Evolutionary conservation across 1,140 invertebrate genomes (phyloP).

Genomic region (Riptortus pedestris): DNA sequence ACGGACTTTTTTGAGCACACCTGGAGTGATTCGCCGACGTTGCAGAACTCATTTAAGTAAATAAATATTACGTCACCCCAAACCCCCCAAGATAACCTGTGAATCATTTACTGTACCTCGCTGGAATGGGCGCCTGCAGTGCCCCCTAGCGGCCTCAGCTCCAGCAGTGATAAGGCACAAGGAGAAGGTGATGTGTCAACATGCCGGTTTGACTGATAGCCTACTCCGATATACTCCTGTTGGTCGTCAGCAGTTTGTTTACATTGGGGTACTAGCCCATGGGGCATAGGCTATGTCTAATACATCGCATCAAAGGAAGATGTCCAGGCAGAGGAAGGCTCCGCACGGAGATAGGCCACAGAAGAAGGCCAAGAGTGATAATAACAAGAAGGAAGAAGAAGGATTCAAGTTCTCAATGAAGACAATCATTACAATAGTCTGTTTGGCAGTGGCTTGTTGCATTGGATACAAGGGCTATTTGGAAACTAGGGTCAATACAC

Average conservation of each 20-base stretch:
- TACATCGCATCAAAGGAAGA: neutral
- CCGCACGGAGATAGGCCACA: slow-evolving; percentile 2
- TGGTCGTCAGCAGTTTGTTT: neutral
- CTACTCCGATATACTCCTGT: neutral
- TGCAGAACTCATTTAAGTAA: no score
- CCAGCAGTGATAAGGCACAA: no score
- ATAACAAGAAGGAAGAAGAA: slow-evolving; percentile 17
- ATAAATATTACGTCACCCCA: no score
- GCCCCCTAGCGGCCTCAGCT: no score
- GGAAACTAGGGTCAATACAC: slow-evolving; percentile 79
- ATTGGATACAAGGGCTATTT: slow-evolving; percentile 62
- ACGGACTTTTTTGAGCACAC: neutral
- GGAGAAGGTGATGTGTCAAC: slow-evolving; percentile 5
- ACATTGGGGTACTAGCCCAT: neutral
- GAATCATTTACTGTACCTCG: no score
- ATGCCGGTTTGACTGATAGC: slow-evolving; percentile 9
- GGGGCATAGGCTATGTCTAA: no score
- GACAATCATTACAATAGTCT: slow-evolving; percentile 23
- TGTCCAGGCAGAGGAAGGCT: slow-evolving; percentile 2
- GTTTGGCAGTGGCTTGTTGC: slow-evolving; percentile 24
- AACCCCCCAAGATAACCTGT: no score
- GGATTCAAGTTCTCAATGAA: slow-evolving; percentile 20
- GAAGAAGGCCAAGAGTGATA: slow-evolving; percentile 8
- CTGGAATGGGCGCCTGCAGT: no score
- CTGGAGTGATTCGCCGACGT: no score